phyloP scores from a whole-genome alignment of 2,888 invertebrate genomes.

The Hydrotaea diabolus region DNA sequence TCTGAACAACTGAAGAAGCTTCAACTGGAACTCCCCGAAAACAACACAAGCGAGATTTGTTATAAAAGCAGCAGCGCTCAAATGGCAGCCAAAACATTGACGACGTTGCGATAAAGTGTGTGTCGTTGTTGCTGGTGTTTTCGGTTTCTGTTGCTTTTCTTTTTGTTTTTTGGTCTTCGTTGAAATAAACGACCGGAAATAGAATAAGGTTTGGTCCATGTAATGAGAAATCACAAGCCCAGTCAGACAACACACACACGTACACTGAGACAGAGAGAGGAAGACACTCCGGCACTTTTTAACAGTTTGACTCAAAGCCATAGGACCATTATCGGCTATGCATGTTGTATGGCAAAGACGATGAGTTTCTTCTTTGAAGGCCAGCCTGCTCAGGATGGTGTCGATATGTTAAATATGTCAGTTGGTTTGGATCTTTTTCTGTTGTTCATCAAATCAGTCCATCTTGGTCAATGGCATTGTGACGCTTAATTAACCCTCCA shows the following conservation, averaged over 20 bases:
- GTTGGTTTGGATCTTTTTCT: neutral
- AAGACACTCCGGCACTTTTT: neutral
- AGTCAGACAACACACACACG: neutral
- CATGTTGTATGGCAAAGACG: neutral
- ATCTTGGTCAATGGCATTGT: too few species aligned
- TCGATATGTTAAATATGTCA: neutral
- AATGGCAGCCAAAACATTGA: conserved; percentile 49
- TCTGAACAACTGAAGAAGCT: conserved; percentile 60
- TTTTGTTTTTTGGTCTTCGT: conserved; percentile 12
- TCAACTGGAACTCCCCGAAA: conserved; percentile 36
- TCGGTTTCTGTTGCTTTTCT: neutral
- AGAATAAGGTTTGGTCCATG: conserved; percentile 68
- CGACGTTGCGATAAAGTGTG: conserved; percentile 32
- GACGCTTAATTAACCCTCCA: too few species aligned
- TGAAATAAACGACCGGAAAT: conserved; percentile 68
- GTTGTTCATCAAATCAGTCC: neutral
- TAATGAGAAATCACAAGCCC: conserved; percentile 26
- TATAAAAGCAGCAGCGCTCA: conserved; percentile 26
- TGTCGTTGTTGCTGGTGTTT: conserved; percentile 5
- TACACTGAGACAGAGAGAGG: neutral
- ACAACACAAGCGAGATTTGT: neutral
- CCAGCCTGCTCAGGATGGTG: neutral
- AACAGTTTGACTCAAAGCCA: conserved; percentile 16
- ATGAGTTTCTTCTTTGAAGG: neutral
- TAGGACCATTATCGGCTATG: neutral